Evolutionary conservation across 2,113 vertebrate species (phyloP).

Genomic region (Cryptotis parvus): DNA sequence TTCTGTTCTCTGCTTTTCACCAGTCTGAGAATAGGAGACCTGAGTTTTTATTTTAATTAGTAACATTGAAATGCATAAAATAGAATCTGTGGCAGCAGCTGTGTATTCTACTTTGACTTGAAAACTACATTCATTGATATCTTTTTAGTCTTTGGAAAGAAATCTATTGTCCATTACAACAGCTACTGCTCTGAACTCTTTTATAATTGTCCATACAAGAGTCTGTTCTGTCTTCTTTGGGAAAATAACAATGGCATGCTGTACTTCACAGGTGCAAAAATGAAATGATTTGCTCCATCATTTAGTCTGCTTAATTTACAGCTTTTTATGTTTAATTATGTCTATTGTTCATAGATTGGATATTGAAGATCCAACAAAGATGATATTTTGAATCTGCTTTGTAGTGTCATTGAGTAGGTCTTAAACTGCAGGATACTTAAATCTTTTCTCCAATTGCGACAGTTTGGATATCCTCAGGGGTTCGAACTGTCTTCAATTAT

Average conservation of each 20-base stretch:
- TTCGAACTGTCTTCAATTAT: conserved; percentile 71
- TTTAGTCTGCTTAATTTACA: conserved; percentile 73
- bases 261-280: conserved; percentile 73
- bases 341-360: conserved; percentile 79
- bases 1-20: conserved; percentile 50
- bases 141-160: conserved; percentile 65
- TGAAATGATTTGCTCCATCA: conserved; percentile 65
- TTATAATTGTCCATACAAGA: conserved; percentile 63
- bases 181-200: conserved; percentile 55
- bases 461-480: conserved; percentile 77
- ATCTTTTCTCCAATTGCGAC: conserved; percentile 64
- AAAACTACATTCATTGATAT: conserved; percentile 76
- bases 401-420: conserved; percentile 77
- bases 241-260: conserved; percentile 73
- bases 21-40: conserved; percentile 49
- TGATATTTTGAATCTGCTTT: conserved; percentile 75
- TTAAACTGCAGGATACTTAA: conserved; percentile 62
- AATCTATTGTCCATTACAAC: conserved; percentile 63
- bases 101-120: conserved; percentile 66
- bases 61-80: conserved; percentile 77
- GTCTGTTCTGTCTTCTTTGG: conserved; percentile 65
- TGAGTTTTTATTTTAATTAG: conserved; percentile 79
- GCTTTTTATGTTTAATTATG: conserved; percentile 80
- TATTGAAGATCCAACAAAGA: conserved; percentile 67
- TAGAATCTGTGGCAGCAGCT: conserved; percentile 71